A percentile compares a stretch with the other conserved stretches of the same genome.
Evolutionary conservation across 2,797 vertebrate species (phyloP).

Genomic region (Bradypus variegatus): DNA sequence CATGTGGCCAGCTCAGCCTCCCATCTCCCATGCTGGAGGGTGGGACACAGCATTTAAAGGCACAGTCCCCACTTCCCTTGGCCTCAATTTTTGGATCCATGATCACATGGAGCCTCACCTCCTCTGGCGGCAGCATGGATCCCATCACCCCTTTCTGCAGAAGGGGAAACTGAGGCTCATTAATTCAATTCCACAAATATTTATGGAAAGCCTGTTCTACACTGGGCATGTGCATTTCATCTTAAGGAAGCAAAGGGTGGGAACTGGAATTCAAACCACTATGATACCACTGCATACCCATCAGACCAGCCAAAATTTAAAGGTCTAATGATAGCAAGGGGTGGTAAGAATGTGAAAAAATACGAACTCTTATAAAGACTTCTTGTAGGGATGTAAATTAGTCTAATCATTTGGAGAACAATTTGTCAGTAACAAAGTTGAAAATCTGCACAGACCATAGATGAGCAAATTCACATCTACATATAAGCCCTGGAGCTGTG

Average conservation of each 20-base stretch:
- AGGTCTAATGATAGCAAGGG: constrained; percentile 1
- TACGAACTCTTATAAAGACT: not conserved
- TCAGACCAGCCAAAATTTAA: not conserved
- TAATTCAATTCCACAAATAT: constrained; percentile 12
- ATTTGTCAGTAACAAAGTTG: not conserved
- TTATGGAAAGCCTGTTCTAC: not conserved
- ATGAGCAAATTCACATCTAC: constrained; percentile 7
- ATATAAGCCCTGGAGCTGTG: not conserved
- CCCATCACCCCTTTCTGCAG: not conserved
- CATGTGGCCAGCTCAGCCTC: not conserved
- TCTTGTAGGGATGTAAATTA: not conserved
- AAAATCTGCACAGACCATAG: not conserved
- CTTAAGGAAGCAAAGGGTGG: constrained; percentile 18
- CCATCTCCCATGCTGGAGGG: not conserved
- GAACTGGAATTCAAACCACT: constrained; percentile 13
- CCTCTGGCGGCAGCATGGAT: not conserved
- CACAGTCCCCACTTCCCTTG: not conserved
- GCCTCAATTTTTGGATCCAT: not conserved
- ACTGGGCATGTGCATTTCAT: not conserved
- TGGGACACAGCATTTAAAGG: not conserved
- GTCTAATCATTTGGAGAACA: not conserved
- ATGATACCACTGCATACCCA: not conserved
- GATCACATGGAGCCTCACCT: not conserved
- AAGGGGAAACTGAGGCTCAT: constrained; percentile 30
- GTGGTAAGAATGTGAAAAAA: not conserved